Conservation (phyloP, 35 echinoderm and acorn worm genomes). For the Hemicentrotus pulcherrimus region DNA sequence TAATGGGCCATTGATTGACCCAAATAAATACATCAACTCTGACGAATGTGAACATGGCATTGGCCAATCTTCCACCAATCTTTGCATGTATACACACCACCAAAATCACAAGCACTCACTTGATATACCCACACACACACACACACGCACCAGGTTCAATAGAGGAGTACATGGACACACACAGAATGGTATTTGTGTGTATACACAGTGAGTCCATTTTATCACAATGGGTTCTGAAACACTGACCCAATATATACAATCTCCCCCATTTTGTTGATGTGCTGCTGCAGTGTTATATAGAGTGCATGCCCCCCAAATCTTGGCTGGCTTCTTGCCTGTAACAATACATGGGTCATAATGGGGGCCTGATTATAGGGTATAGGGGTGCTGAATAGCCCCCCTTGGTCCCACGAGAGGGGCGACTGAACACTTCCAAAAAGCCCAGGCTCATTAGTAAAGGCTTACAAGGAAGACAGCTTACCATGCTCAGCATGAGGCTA, state of each 20-base stretch:
- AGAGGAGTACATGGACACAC: no score
- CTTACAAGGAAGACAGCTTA: neutral
- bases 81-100: neutral
- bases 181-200: neutral
- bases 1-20: neutral
- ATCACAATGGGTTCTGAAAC: neutral
- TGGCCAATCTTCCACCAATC: neutral
- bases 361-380: neutral
- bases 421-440: neutral
- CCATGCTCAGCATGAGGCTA: neutral
- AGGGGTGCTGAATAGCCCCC: slow-evolving; percentile 6
- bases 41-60: neutral
- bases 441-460: neutral
- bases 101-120: neutral
- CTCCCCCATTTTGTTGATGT: neutral
- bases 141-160: neutral
- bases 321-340: neutral
- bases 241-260: slow-evolving; percentile 1
- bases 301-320: neutral
- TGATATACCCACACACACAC: neutral
- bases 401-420: neutral
- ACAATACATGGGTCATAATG: slow-evolving; percentile 10
- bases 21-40: slow-evolving; percentile 1
- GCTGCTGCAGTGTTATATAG: neutral
- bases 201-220: neutral